These are phyloP conservation scores for Euura saliciscinereae DNA, from an alignment of 1,140 invertebrate genomes.

Conservation along the genomic window DNA sequence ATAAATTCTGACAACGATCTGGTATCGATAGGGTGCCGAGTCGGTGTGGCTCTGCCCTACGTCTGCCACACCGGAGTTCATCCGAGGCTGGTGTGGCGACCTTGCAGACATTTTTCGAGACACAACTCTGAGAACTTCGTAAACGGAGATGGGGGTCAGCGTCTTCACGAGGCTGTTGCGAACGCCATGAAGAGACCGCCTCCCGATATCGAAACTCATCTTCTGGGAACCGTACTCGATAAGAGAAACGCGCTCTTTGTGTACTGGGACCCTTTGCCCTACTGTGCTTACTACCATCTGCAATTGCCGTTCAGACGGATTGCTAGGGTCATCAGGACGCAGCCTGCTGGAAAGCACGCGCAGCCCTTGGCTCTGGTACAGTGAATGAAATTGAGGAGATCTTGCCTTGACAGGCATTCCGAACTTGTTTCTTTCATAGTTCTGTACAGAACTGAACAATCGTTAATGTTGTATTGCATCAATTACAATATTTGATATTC, in stretches of 20 bases:
- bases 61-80: constrained; percentile 75
- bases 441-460: no score
- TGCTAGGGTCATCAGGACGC: constrained; percentile 56
- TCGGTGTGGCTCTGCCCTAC: constrained; percentile 79
- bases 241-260: constrained; percentile 78
- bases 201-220: constrained; percentile 60
- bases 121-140: constrained; percentile 61
- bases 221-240: constrained; percentile 71
- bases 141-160: constrained; percentile 55
- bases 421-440: no score
- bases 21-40: constrained; percentile 69
- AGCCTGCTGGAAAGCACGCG: constrained; percentile 53
- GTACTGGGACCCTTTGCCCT: constrained; percentile 83
- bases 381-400: constrained; percentile 29
- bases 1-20: constrained; percentile 56
- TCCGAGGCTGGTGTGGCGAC: constrained; percentile 67
- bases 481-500: no score
- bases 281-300: constrained; percentile 82
- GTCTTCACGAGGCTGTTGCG: constrained; percentile 55
- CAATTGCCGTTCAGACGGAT: constrained; percentile 72
- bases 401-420: no score
- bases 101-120: constrained; percentile 66
- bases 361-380: constrained; percentile 47
- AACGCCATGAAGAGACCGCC: constrained; percentile 56
- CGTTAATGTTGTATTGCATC: no score